Evolutionary conservation across 2,113 vertebrate species (phyloP), one percentile per base, ranked within the genome.

Genomic region (Passerina amoena): DNA sequence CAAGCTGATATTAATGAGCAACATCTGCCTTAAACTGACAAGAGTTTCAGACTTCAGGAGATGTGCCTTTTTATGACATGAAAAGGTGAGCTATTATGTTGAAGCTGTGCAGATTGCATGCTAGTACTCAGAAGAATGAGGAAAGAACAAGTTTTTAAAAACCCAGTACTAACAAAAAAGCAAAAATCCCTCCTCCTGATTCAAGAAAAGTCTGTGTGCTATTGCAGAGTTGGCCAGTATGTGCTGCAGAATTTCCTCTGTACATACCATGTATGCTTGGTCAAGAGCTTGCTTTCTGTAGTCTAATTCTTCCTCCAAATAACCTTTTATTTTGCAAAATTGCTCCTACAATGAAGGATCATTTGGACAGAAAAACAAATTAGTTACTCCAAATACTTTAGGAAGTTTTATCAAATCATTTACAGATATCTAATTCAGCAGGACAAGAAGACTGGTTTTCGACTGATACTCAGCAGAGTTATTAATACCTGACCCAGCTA

Each of bases 251-350:
- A 91, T 65, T 86, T 84, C 48, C 82, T 48, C 51, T 64, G 65
- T 92, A 97, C 97, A 69, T 96, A 99, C 99, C 99, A 99, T 98
- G 66, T 99, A 99, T 23, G 99, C 99, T 97, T 99, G 99, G 95
- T 99, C 99, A 76, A 99, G 98, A 66, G 99, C 98, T 98, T 99
- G 99, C 95, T 99, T 99, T 87, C 99, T 98, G 95, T 99, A 99
- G 98, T 99, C 99, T 78, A 99, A 94, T 89, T 99, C 99, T 96
- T 99, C 99, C 81, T 99, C 99, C 90, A 99, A 97, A 95, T 99
- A 99, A 64, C 99, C 99, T 98, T 99, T 99, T 97, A 99, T 99
- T 97, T 99, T 99, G 96, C 99, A 99, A 98, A 99, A 99, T 88
- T 99, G 99, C 73, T 99, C 99, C 99, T 99, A 87, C 7, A 96